Conservation (phyloP, 2,888 invertebrate genomes). For the Drosophila acutilabella region DNA sequence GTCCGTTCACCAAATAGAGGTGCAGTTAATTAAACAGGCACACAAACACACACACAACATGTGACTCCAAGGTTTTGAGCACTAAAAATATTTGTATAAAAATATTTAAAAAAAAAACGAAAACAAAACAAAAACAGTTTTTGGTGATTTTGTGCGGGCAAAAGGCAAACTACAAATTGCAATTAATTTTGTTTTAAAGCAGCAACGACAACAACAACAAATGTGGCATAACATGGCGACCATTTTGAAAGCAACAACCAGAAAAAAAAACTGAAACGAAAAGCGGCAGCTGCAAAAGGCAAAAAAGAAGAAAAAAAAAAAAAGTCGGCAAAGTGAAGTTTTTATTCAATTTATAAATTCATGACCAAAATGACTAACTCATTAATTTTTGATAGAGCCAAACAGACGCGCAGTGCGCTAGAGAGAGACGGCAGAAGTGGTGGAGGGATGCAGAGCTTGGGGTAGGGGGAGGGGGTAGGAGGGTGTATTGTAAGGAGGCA, state of each 20-base stretch:
- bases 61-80: slow-evolving; percentile 50
- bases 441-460: not conserved
- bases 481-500: slow-evolving; percentile 7
- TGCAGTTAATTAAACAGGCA: slow-evolving; percentile 68
- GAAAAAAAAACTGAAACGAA: slow-evolving; percentile 32
- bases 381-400: slow-evolving; percentile 76
- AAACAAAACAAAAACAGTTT: slow-evolving; percentile 15
- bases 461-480: not conserved
- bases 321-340: slow-evolving; percentile 61
- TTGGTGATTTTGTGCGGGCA: slow-evolving; percentile 13
- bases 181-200: slow-evolving; percentile 69
- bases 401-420: slow-evolving; percentile 17
- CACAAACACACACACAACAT: not conserved
- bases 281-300: slow-evolving; percentile 69
- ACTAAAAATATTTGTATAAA: slow-evolving; percentile 28
- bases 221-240: slow-evolving; percentile 46
- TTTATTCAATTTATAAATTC: slow-evolving; percentile 79
- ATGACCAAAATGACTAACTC: slow-evolving; percentile 79
- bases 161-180: slow-evolving; percentile 61
- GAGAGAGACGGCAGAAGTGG: slow-evolving; percentile 14
- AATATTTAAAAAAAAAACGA: slow-evolving; percentile 7
- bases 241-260: slow-evolving; percentile 68
- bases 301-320: slow-evolving; percentile 1
- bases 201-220: slow-evolving; percentile 26
- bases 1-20: slow-evolving; percentile 29